Conservation (phyloP, 2,888 invertebrate species). For the Eucriotettix oculatus region DNA sequence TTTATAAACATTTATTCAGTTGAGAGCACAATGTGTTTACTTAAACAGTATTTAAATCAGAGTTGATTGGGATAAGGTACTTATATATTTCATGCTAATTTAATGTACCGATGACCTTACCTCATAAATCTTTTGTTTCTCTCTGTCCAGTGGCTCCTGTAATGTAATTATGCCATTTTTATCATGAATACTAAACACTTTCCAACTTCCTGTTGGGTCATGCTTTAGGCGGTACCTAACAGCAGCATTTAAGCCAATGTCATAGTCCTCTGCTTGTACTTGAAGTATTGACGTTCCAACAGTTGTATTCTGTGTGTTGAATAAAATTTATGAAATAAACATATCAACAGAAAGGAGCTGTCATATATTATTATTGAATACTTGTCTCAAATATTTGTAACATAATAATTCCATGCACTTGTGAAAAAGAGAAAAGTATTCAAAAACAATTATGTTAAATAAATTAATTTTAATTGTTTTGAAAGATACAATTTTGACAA, state of each 20-base stretch:
- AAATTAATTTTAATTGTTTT: too few relatives aligned
- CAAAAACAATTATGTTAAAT: too few relatives aligned
- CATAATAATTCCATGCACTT: too few relatives aligned
- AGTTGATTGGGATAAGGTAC: background rate
- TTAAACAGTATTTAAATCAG: too few relatives aligned
- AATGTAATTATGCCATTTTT: slow-evolving; percentile 62
- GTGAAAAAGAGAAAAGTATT: too few relatives aligned
- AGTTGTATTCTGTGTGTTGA: slow-evolving; percentile 55
- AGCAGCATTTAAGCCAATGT: slow-evolving; percentile 79
- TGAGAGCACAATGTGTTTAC: too few relatives aligned
- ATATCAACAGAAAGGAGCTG: background rate
- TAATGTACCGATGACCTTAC: slow-evolving; percentile 29
- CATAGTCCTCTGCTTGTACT: slow-evolving; percentile 73
- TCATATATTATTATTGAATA: too few relatives aligned
- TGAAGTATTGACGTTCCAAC: slow-evolving; percentile 64
- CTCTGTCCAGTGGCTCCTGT: slow-evolving; percentile 54
- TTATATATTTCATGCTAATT: background rate
- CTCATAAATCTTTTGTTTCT: slow-evolving; percentile 74
- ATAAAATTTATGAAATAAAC: slow-evolving; percentile 1
- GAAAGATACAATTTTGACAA: too few relatives aligned
- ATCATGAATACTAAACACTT: slow-evolving; percentile 64
- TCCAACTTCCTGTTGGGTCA: slow-evolving; percentile 69
- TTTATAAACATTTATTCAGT: too few relatives aligned
- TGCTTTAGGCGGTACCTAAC: slow-evolving; percentile 66
- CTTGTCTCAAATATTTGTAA: too few relatives aligned